Percentiles rank a stretch among this genome's conserved stretches.
Evolutionary conservation across 2,113 vertebrate genomes (phyloP).

Genomic region (Barbus barbus): DNA sequence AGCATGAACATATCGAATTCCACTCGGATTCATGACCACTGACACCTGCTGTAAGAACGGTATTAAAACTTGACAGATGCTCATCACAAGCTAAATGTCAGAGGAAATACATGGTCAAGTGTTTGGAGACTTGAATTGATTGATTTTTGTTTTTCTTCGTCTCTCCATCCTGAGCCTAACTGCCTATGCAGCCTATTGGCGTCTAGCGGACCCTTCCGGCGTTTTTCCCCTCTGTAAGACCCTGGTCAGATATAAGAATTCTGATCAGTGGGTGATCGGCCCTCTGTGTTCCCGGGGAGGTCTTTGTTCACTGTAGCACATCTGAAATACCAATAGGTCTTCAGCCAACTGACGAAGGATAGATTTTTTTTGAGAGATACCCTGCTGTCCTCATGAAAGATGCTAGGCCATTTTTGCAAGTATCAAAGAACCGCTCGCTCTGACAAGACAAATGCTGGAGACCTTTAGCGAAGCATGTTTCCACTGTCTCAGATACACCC

Average conservation of each 20-base stretch:
- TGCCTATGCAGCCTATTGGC: slow-evolving; percentile 35
- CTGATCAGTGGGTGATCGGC: slow-evolving; percentile 44
- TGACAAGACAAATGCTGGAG: slow-evolving; percentile 49
- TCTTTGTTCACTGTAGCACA: too few species aligned
- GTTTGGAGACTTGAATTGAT: slow-evolving; percentile 12
- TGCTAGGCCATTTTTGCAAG: slow-evolving; percentile 17
- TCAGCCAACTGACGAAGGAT: slow-evolving; percentile 59
- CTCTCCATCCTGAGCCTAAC: slow-evolving; percentile 40
- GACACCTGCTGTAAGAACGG: neutral
- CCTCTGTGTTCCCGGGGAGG: slow-evolving; percentile 51
- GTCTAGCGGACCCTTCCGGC: slow-evolving; percentile 33
- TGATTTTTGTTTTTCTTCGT: slow-evolving; percentile 27
- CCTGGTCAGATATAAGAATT: slow-evolving; percentile 46
- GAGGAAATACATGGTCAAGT: neutral
- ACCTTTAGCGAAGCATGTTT: slow-evolving; percentile 35
- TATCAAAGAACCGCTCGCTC: slow-evolving; percentile 55
- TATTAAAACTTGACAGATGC: slow-evolving; percentile 7
- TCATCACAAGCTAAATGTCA: slow-evolving; percentile 28
- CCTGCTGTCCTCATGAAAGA: slow-evolving; percentile 59
- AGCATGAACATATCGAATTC: neutral
- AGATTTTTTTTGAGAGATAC: slow-evolving; percentile 59
- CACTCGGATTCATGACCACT: neutral
- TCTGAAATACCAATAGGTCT: slow-evolving; percentile 65
- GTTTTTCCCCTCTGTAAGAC: slow-evolving; percentile 45
- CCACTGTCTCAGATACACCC: slow-evolving; percentile 22